phyloP scores from a whole-genome alignment of 2,888 invertebrate species.

The Dynastes hyllus region DNA sequence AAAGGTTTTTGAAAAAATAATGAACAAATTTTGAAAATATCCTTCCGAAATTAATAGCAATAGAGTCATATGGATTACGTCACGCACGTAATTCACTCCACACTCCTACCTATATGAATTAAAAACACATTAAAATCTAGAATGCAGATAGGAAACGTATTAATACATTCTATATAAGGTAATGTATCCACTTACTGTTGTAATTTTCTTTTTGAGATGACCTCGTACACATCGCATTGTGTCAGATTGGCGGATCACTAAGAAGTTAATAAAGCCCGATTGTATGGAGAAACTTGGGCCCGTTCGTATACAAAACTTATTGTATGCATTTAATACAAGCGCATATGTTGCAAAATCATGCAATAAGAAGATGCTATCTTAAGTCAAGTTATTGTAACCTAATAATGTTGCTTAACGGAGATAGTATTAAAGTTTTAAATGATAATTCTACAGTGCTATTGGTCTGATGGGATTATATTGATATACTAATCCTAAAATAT shows the following conservation, averaged over 20 bases:
- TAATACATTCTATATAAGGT: not conserved
- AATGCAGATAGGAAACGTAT: too few relatives aligned
- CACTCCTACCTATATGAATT: too few relatives aligned
- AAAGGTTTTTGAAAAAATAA: too few relatives aligned
- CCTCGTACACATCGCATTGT: too few relatives aligned
- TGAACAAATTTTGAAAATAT: too few relatives aligned
- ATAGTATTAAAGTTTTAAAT: slow-evolving; percentile 3
- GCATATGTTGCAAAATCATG: slow-evolving; percentile 22
- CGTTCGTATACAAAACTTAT: not conserved
- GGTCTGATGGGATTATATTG: not conserved
- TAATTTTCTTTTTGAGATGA: too few relatives aligned
- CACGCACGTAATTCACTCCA: too few relatives aligned
- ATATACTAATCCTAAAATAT: too few relatives aligned
- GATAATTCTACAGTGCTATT: not conserved
- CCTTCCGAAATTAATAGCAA: too few relatives aligned
- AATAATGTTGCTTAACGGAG: slow-evolving; percentile 13
- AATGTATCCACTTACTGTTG: too few relatives aligned
- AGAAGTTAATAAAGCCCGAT: slow-evolving; percentile 3
- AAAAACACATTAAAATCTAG: too few relatives aligned
- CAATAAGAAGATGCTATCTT: slow-evolving; percentile 23
- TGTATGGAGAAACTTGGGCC: not conserved
- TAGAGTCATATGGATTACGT: too few relatives aligned
- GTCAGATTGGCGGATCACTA: not conserved
- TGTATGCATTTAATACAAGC: not conserved
- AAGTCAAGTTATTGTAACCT: slow-evolving; percentile 18